These are phyloP conservation scores for Teleogryllus occipitalis DNA, from an alignment of 1,140 invertebrate genomes.

Conservation along the genomic window DNA sequence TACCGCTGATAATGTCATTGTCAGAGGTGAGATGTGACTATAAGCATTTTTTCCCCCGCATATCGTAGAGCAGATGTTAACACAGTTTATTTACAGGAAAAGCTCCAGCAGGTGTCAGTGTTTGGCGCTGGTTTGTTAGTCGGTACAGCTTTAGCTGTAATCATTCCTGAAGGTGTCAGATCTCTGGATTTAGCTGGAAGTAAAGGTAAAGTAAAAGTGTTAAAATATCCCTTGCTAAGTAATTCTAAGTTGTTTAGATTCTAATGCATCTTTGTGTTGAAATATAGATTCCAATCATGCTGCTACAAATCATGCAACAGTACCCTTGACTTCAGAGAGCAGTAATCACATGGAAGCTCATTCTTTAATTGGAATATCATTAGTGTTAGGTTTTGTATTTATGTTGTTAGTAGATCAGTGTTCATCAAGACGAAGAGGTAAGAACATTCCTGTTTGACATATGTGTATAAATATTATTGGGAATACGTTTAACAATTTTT, in stretches of 20 bases:
- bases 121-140: slow-evolving; percentile 96
- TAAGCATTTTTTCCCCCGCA: background rate
- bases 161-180: slow-evolving; percentile 96
- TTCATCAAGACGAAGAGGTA: slow-evolving; percentile 34
- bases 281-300: background rate
- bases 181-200: slow-evolving; percentile 45
- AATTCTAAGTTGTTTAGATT: background rate
- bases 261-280: background rate
- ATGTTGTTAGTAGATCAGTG: slow-evolving; percentile 94
- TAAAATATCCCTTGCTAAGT: background rate
- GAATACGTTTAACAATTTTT: background rate
- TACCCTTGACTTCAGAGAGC: background rate
- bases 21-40: slow-evolving; percentile 69
- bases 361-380: slow-evolving; percentile 58
- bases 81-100: slow-evolving; percentile 61
- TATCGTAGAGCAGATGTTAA: background rate
- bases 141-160: slow-evolving; percentile 93
- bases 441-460: background rate
- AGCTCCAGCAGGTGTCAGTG: slow-evolving; percentile 86
- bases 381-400: slow-evolving; percentile 88
- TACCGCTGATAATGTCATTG: slow-evolving; percentile 85
- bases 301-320: background rate
- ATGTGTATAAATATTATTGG: no score
- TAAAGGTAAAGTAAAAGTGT: background rate
- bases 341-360: slow-evolving; percentile 38